Evolutionary conservation across 2,797 vertebrate species (phyloP), one percentile per base, ranked within the genome.

Genomic region (Periparus ater): DNA sequence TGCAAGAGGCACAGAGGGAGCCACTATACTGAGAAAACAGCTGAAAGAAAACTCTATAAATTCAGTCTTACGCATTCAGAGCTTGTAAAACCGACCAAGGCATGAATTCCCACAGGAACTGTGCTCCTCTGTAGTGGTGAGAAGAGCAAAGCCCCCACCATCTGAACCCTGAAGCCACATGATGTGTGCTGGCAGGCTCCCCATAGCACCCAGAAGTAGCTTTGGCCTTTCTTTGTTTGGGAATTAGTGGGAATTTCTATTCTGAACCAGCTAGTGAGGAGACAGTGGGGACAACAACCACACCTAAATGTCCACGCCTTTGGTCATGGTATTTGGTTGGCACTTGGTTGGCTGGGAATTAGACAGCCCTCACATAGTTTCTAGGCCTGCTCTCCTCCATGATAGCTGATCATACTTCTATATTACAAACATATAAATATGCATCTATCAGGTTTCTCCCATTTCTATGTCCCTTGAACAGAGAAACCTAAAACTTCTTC

Each of bases 11-110:
- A 81, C 54, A 86, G 62, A 91, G 54, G 26, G 68, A 92, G 44
- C 42, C 54, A 85, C 82, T 92, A 42, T 63, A 57, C 76, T 88
- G 77, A 71, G 89, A 89, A 93, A 88, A 66, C 55, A 93, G 45
- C 70, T 75, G n/a, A 78, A 85, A 81, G 58, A 93, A 84, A 84
- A 76, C 54, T 85, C 66, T 74, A 38, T 95, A 91, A 94, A 93
- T 90, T 88, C 66, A 45, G n/a, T 45, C 76, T 68, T 86, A 45
- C 16, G 61, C 47, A 60, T 85, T 88, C 79, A 89, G 68, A 89
- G 36, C 66, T 81, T 81, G 58, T 91, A 91, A 95, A 96, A 80
- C 40, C 0, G 3, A 79, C 74, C 60, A 93, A 67, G 66, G 73
- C 44, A 61, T 48, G 78, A 83, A 85, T 84, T 94, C 82, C 70